A percentile compares a stretch with the other conserved stretches of the same genome.
Conservation (phyloP, 2,888 invertebrate genomes). For the Heliconius charithonia region DNA sequence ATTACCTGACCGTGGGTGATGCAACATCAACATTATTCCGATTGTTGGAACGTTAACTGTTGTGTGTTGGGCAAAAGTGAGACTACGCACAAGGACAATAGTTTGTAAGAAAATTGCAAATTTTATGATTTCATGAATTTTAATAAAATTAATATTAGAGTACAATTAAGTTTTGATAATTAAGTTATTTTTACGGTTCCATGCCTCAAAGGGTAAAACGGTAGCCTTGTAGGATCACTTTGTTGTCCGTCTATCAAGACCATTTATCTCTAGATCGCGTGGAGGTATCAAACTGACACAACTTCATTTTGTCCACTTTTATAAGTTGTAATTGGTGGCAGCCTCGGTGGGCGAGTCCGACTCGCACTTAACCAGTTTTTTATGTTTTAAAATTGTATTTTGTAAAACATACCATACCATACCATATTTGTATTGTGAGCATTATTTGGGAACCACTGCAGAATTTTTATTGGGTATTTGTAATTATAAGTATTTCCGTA, state of each 20-base stretch:
- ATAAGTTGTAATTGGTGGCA: too few relatives aligned
- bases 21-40: conserved; percentile 49
- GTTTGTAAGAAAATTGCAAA: conserved; percentile 31
- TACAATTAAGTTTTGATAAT: neutral
- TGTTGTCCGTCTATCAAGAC: too few relatives aligned
- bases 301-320: too few relatives aligned
- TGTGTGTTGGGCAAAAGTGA: conserved; percentile 42
- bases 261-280: too few relatives aligned
- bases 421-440: neutral
- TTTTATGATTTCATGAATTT: neutral
- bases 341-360: too few relatives aligned
- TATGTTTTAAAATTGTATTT: neutral
- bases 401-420: neutral
- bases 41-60: conserved; percentile 46
- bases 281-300: too few relatives aligned
- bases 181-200: neutral
- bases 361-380: neutral
- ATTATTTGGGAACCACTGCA: neutral
- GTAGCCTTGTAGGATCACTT: too few relatives aligned
- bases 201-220: too few relatives aligned
- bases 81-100: conserved; percentile 39
- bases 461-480: neutral
- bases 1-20: conserved; percentile 48
- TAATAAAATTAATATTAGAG: neutral
- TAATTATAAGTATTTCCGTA: conserved; percentile 14